Conservation (phyloP, 2,797 vertebrate species). For the Darevskia mixta region DNA sequence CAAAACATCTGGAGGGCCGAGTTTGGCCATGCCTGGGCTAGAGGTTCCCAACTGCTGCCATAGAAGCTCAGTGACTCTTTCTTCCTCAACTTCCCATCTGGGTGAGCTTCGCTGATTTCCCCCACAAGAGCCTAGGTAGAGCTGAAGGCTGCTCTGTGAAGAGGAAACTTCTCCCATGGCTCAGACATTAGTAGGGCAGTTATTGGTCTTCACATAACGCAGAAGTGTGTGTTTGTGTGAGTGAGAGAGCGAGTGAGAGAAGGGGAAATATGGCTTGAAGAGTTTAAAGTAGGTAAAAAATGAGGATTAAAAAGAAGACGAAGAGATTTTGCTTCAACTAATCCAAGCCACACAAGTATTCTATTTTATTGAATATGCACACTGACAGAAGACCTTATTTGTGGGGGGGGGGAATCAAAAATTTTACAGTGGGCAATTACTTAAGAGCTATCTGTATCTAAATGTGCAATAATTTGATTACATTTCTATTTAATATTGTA, state of each 20-base stretch:
- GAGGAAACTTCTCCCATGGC: not conserved
- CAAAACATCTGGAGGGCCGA: too few relatives aligned
- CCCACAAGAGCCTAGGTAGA: not conserved
- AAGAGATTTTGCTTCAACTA: conserved; percentile 49
- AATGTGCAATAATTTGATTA: conserved; percentile 93
- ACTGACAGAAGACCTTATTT: conserved; percentile 62
- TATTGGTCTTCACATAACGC: not conserved
- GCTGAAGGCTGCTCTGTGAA: not conserved
- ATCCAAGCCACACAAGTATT: conserved; percentile 53
- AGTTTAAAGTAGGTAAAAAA: conserved; percentile 35
- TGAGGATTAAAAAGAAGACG: conserved; percentile 24
- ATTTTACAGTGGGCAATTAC: conserved; percentile 84
- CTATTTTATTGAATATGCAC: conserved; percentile 63
- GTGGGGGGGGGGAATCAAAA: conserved; percentile 72
- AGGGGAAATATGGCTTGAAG: not conserved
- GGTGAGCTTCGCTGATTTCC: not conserved
- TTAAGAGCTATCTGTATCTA: conserved; percentile 91
- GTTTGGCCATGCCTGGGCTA: too few relatives aligned
- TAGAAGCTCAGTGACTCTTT: not conserved
- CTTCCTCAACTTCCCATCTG: not conserved
- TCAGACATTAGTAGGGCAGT: not conserved
- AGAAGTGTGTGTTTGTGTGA: not conserved
- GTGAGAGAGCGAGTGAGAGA: not conserved
- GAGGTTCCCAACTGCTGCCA: too few relatives aligned
- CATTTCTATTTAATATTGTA: conserved; percentile 92